phyloP scores from a whole-genome alignment of 2,888 invertebrate genomes.

The Campopleginae sp. region DNA sequence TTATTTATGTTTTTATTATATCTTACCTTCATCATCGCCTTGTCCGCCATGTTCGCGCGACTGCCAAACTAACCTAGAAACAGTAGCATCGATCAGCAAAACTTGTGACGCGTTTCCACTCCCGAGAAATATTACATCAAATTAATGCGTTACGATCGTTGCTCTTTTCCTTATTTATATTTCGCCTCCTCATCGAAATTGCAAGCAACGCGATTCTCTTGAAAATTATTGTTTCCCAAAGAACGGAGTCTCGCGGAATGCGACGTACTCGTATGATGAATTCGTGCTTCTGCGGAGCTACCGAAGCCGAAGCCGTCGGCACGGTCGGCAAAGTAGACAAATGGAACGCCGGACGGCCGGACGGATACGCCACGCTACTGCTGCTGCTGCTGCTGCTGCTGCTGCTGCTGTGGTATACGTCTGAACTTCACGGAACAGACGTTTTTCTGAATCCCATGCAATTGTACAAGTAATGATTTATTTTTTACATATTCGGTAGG shows the following conservation, averaged over 20 bases:
- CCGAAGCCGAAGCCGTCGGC: no score
- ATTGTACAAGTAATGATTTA: no score
- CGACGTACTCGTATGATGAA: no score
- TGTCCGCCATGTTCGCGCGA: conserved; percentile 79
- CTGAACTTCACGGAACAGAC: no score
- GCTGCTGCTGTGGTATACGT: no score
- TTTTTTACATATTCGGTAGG: no score
- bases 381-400: no score
- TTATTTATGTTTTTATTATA: conserved; percentile 3
- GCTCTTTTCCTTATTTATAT: neutral
- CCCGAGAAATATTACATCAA: neutral
- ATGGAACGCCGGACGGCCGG: no score
- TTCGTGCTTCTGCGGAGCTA: no score
- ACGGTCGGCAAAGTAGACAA: no score
- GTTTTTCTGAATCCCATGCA: no score
- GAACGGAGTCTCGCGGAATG: neutral
- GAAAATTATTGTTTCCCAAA: neutral
- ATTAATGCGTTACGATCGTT: neutral
- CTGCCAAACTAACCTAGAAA: conserved; percentile 69
- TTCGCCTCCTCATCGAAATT: neutral
- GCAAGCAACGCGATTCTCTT: neutral
- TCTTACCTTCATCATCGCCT: conserved; percentile 82
- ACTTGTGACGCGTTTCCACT: neutral
- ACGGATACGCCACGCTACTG: no score
- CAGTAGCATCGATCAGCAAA: conserved; percentile 1